phyloP scores from a whole-genome alignment of 2,888 invertebrate genomes.

The Parnassius orleans region DNA sequence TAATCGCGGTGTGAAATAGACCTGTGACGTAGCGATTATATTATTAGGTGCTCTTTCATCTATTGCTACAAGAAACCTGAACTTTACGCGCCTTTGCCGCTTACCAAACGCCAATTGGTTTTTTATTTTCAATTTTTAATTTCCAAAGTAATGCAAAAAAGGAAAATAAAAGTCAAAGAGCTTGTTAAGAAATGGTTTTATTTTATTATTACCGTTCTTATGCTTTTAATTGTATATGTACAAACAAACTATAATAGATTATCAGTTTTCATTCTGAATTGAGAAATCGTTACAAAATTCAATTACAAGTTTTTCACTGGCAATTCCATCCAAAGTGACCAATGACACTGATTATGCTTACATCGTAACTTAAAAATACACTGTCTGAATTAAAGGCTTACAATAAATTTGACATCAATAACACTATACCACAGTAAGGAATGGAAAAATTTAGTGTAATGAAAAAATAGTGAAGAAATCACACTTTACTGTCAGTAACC shows the following conservation, averaged over 20 bases:
- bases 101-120: no score
- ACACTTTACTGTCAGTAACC: conserved; percentile 53
- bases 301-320: conserved; percentile 56
- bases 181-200: conserved; percentile 78
- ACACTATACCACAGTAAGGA: conserved; percentile 78
- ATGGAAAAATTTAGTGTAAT: conserved; percentile 67
- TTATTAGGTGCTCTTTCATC: no score
- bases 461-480: conserved; percentile 65
- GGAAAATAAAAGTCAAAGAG: conserved; percentile 40
- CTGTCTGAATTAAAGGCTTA: conserved; percentile 63
- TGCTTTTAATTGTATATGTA: conserved; percentile 78
- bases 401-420: conserved; percentile 69
- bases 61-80: no score
- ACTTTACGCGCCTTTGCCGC: no score
- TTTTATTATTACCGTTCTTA: conserved; percentile 78
- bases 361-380: conserved; percentile 75
- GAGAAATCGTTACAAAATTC: conserved; percentile 71
- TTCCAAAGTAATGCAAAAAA: neutral
- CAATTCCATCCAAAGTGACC: conserved; percentile 40
- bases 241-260: conserved; percentile 79
- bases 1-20: no score
- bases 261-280: conserved; percentile 73
- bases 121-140: no score
- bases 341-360: conserved; percentile 75
- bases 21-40: no score